A percentile compares a stretch with the other conserved stretches of the same genome.
phyloP scores from a whole-genome alignment of 2,797 vertebrate species.

The Synaphobranchus kaupii region DNA sequence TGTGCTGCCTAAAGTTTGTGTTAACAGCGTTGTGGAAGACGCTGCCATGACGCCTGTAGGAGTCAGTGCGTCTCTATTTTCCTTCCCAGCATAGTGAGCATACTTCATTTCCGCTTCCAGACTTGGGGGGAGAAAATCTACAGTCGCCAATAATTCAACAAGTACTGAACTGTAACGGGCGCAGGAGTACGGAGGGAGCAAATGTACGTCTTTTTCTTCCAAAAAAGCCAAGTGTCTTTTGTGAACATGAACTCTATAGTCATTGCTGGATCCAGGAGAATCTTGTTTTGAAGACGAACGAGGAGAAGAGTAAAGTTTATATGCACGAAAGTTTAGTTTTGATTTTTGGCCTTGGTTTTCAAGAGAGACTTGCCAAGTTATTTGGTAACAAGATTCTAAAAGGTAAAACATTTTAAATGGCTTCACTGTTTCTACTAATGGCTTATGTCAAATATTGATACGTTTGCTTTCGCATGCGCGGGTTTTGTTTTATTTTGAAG shows the following conservation, averaged over 20 bases:
- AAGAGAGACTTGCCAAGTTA: not conserved
- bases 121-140: slow-evolving; percentile 10
- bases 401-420: not conserved
- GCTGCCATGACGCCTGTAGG: slow-evolving; percentile 63
- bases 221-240: not conserved
- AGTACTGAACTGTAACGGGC: slow-evolving; percentile 17
- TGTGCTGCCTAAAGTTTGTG: not conserved
- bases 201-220: not conserved
- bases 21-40: not conserved
- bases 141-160: slow-evolving; percentile 36
- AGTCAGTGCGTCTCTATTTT: slow-evolving; percentile 57
- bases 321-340: slow-evolving; percentile 5
- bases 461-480: not conserved
- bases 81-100: slow-evolving; percentile 46
- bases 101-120: slow-evolving; percentile 56
- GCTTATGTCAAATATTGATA: slow-evolving; percentile 25
- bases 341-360: slow-evolving; percentile 12
- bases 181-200: slow-evolving; percentile 8
- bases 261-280: not conserved
- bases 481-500: not conserved
- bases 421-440: slow-evolving; percentile 13
- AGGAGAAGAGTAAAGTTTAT: not conserved
- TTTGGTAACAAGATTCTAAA: slow-evolving; percentile 11
- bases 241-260: not conserved
- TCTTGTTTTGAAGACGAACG: not conserved